Base-by-base conservation (phyloP, 2,113 vertebrate species). In the Genyomyrus donnyi region DNA sequence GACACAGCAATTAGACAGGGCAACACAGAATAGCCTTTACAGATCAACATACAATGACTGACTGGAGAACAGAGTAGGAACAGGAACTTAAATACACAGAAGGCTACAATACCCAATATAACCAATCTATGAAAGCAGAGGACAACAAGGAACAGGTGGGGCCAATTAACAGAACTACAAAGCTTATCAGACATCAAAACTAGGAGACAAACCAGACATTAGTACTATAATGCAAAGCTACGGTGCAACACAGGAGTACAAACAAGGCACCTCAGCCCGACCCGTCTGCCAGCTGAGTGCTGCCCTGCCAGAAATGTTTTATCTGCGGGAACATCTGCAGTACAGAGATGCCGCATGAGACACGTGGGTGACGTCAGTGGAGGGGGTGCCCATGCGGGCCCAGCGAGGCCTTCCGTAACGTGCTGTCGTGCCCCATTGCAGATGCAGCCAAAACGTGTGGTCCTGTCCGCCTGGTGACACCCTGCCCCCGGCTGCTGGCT, bases 301-400 rank as follows among this genome's bases (percentile, higher is more conserved):
- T 91, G 86, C 89, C 92, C 89, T 89, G 91, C 90, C 31, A 42
- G 86, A 90, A 89, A 91, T 86, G 88, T 88, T 66, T 88, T 90
- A 89, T 91, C 91, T 91, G 87, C 88, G 8, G 35, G 90, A 89
- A 88, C 91, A 91, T 92, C 89, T 91, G 91, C 21, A 48, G 66
- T 53, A 89, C 66, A 89, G 89, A 91, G 89, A 85, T 15, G 35
- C 35, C 1, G 17, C 35, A 80, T 4, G 74, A 80, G 74, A 19
- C 74, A 0, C 15, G 74, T 80, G 35, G 74, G 70, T 39, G 15
- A 77, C 70, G 70, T 77, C 19, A 1, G 56, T 9, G 56, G 24
- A 11, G 35, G 35, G 35, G 74, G 31, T 19, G 35, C 35, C 74
- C 17, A 19, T 42, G 74, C 74, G 17, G 31, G 35, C 13, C 6